Conservation (phyloP, 2,113 vertebrate species). For the Emberiza fucata region DNA sequence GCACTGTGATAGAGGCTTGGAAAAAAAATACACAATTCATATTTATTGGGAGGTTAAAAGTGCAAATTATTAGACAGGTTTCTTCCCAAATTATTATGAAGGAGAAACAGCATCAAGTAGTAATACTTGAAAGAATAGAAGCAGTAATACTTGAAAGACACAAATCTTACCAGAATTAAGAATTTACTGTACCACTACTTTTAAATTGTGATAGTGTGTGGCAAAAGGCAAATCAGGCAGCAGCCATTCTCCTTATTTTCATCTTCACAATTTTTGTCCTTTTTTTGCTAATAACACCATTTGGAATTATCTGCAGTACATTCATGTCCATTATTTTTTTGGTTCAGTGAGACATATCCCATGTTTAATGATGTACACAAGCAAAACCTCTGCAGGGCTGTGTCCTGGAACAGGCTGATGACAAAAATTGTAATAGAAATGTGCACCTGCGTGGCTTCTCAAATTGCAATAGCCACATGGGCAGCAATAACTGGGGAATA, state of each 20-base stretch:
- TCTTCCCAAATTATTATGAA: background rate
- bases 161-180: background rate
- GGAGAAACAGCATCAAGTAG: background rate
- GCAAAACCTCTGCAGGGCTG: background rate
- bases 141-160: background rate
- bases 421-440: background rate
- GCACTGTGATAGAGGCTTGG: background rate
- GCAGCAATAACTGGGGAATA: background rate
- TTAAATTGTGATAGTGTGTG: background rate
- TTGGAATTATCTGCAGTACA: background rate
- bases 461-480: background rate
- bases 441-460: background rate
- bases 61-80: background rate
- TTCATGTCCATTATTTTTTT: background rate
- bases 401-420: background rate
- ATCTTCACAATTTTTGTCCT: background rate
- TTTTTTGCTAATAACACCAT: background rate
- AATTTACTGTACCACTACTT: background rate
- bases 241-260: background rate
- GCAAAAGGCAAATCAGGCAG: background rate
- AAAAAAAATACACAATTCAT: background rate
- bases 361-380: background rate
- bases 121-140: background rate
- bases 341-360: background rate
- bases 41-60: background rate